These are phyloP conservation scores for Wiebesia pumilae DNA, from an alignment of 1,140 invertebrate genomes.

Conservation along the genomic window DNA sequence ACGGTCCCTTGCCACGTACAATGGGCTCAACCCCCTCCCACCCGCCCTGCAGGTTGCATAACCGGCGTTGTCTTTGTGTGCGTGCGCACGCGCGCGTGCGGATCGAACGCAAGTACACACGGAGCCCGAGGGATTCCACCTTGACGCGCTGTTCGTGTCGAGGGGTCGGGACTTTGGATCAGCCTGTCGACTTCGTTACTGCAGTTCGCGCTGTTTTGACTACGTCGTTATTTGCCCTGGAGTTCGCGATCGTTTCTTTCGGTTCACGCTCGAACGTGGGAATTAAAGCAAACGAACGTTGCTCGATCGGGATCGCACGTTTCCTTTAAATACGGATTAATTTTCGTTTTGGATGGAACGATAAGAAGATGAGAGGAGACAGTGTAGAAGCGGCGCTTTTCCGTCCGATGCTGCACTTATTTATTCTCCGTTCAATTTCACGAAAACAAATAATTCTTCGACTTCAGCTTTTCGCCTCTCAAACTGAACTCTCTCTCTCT, in stretches of 20 bases:
- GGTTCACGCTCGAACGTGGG: too few species aligned
- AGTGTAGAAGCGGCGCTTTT: too few species aligned
- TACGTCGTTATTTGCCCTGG: too few species aligned
- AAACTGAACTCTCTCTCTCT: too few species aligned
- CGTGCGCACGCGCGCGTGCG: background rate
- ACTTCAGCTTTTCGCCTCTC: background rate
- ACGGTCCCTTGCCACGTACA: slow-evolving; percentile 13
- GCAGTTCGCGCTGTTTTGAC: too few species aligned
- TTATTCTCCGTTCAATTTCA: background rate
- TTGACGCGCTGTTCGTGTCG: background rate
- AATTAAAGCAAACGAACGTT: too few species aligned
- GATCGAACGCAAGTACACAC: background rate
- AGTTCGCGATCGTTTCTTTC: too few species aligned
- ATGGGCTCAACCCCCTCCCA: background rate
- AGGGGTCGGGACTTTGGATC: background rate
- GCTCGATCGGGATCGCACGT: too few species aligned
- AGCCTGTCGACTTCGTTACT: too few species aligned
- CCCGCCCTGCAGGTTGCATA: background rate
- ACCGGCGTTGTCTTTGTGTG: background rate
- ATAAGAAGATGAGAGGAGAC: too few species aligned
- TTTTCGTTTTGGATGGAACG: background rate
- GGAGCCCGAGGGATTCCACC: too few species aligned
- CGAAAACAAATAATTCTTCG: background rate
- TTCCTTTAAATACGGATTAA: background rate
- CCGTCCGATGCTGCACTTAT: background rate